phyloP scores from a whole-genome alignment of 2,888 invertebrate genomes.

The Chymomyza fuscimana region DNA sequence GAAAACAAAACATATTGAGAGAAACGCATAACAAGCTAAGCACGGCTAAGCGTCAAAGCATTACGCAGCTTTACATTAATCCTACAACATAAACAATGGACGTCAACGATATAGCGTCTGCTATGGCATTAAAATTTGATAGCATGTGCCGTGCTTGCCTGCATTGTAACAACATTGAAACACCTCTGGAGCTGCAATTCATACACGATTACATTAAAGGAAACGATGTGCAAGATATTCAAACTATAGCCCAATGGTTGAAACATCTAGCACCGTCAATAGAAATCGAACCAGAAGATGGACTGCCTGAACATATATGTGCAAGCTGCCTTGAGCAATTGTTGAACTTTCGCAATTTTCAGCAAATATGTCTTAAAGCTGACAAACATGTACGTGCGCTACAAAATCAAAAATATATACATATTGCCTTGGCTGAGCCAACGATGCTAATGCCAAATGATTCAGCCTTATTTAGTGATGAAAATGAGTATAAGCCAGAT shows the following conservation, averaged over 20 bases:
- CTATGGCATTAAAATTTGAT: background rate
- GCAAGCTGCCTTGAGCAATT: constrained; percentile 81
- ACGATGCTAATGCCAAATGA: constrained; percentile 14
- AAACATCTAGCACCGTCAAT: constrained; percentile 5
- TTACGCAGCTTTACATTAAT: background rate
- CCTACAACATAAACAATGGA: background rate
- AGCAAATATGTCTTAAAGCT: constrained; percentile 80
- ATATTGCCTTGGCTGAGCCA: background rate
- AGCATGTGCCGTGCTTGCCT: constrained; percentile 46
- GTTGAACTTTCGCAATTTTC: constrained; percentile 81
- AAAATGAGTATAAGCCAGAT: constrained; percentile 4
- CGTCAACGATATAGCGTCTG: background rate
- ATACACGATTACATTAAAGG: constrained; percentile 20
- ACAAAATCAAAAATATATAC: background rate
- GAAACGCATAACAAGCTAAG: too few species aligned
- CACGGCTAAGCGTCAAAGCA: background rate
- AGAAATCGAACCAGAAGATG: constrained; percentile 76
- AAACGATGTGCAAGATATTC: background rate
- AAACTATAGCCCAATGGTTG: constrained; percentile 10
- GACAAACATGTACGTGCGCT: constrained; percentile 76
- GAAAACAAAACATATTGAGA: too few species aligned
- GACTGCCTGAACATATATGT: constrained; percentile 83
- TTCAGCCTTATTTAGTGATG: constrained; percentile 20
- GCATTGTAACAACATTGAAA: constrained; percentile 15
- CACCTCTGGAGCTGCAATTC: constrained; percentile 3